Conservation (phyloP, 2,797 vertebrate genomes). For the Falco cherrug region DNA sequence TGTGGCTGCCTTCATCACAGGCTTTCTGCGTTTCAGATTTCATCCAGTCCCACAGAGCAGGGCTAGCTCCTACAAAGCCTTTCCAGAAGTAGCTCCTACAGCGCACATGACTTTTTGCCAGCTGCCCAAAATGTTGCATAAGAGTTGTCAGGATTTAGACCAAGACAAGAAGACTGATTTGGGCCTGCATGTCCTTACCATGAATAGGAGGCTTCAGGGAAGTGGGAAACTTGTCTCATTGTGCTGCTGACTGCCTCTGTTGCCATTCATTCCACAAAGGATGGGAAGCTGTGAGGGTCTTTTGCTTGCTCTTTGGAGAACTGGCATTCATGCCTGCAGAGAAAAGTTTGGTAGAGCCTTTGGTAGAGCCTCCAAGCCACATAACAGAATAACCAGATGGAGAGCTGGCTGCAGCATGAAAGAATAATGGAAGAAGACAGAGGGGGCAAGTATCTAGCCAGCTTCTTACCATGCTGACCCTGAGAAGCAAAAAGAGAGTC, state of each 20-base stretch:
- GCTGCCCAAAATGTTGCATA: neutral
- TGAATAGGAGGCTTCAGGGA: neutral
- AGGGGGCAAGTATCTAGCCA: neutral
- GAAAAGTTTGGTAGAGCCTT: neutral
- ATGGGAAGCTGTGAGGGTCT: neutral
- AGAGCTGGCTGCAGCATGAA: neutral
- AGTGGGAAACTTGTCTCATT: neutral
- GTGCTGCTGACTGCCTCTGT: neutral
- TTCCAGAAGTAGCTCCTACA: neutral
- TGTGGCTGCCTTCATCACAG: fast-evolving
- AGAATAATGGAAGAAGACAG: neutral
- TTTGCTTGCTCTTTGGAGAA: neutral
- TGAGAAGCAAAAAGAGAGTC: neutral
- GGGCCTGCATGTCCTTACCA: neutral
- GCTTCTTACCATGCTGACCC: neutral
- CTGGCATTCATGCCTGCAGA: neutral
- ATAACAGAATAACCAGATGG: neutral
- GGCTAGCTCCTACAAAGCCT: neutral
- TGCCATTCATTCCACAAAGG: neutral
- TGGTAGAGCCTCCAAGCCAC: neutral
- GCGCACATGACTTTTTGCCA: neutral
- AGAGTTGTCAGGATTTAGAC: neutral
- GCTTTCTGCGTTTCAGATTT: neutral
- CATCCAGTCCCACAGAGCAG: neutral
- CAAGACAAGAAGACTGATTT: neutral